Percentiles rank a stretch among this genome's conserved stretches.
These are phyloP conservation scores for Lutjanus erythropterus DNA, from an alignment of 2,113 vertebrate genomes.

Conservation along the genomic window DNA sequence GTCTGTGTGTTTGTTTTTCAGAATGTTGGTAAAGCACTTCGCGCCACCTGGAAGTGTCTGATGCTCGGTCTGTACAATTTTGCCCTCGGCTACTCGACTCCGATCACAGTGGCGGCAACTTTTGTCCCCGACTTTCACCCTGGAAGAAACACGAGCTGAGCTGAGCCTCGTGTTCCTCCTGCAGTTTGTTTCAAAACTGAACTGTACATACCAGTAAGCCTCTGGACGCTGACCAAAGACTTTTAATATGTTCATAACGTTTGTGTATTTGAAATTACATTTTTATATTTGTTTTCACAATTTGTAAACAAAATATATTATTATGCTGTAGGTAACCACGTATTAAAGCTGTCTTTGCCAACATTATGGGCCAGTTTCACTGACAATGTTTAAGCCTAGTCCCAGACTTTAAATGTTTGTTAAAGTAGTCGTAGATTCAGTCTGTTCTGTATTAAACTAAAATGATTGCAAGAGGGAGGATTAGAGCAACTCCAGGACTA, in stretches of 20 bases:
- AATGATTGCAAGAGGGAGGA: no score
- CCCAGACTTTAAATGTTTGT: no score
- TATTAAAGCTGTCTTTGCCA: neutral
- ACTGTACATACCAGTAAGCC: neutral
- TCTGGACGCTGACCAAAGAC: neutral
- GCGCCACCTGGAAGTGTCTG: constrained; percentile 91
- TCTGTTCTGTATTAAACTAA: no score
- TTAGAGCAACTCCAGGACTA: no score
- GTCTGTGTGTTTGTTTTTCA: constrained; percentile 69
- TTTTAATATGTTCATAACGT: constrained; percentile 11
- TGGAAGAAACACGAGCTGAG: constrained; percentile 56
- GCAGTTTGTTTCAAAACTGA: neutral
- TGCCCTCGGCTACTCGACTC: constrained; percentile 87
- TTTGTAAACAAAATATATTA: neutral
- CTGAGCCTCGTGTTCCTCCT: neutral
- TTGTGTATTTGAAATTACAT: constrained; percentile 16
- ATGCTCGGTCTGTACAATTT: constrained; percentile 91
- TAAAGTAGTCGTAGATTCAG: no score
- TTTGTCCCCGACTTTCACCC: constrained; percentile 82
- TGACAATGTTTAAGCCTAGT: no score
- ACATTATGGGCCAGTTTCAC: neutral
- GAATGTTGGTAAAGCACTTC: constrained; percentile 90
- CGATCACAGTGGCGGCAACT: constrained; percentile 83
- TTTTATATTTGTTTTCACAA: neutral
- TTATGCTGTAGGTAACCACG: neutral